Evolutionary conservation across 2,113 vertebrate genomes (phyloP), one percentile per base, ranked within the genome.

Genomic region (Spea bombifrons): DNA sequence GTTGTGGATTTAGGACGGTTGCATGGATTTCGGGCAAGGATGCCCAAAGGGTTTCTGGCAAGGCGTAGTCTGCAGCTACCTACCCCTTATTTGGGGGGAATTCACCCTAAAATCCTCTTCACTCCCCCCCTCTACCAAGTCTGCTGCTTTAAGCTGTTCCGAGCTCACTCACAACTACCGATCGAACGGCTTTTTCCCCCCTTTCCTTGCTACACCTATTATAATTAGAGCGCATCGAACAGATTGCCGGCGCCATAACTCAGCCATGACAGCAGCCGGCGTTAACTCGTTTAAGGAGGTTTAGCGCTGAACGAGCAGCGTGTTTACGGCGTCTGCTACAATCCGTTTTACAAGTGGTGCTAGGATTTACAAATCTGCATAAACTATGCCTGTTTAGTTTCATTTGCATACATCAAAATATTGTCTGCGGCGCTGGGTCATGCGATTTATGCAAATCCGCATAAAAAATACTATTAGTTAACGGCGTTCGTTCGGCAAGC

Each of bases 401-500:
- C n/a, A 64, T 61, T 61, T 61, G 59, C 59, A 61, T 61, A 61
- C 2, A 61, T 61, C 59, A 61, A n/a, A n/a, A 61, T 53, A 53
- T 15, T 12, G 59, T 61, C 59, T 61, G 8, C 59, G 15, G 10
- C 59, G 15, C 5, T 5, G 59, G 59, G 59, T n/a, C 15, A n/a
- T n/a, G 3, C 15, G 15, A 13, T 12, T 12, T 5, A 15, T 64
- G 61, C 61, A 64, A 64, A 3, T 64, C n/a, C 16, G 9, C 9
- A 30, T 64, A 16, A 64, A 64, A 64, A 64, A 64, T 64, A 7
- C 61, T 17, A 64, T 64, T 64, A 64, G 61, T 64, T 64, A 64
- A 64, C 17, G n/a, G 61, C 9, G 5, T 16, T 64, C 9, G 5
- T 16, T 64, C 30, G 61, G 61, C 61, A 30, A 64, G 61, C 61